These are phyloP conservation scores for Hydrolagus affinis DNA, from an alignment of 2,113 vertebrate genomes.

Conservation along the genomic window DNA sequence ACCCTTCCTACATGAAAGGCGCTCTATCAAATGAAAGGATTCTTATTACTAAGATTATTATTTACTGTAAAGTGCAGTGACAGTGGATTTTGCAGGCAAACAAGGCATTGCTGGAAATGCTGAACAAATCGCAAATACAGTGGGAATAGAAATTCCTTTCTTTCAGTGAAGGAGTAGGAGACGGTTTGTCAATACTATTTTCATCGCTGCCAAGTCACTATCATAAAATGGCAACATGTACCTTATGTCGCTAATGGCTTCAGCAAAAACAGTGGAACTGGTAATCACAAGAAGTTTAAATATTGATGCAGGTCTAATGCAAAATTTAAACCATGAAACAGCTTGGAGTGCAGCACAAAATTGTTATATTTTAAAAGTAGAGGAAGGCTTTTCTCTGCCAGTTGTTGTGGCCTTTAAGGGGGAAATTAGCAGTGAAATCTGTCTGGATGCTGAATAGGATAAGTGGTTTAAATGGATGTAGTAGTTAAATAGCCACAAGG, in stretches of 20 bases:
- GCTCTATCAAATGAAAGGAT: too few species aligned
- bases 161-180: not conserved
- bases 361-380: not conserved
- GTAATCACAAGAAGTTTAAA: not conserved
- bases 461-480: too few species aligned
- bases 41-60: too few species aligned
- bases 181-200: not conserved
- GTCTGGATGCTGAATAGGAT: too few species aligned
- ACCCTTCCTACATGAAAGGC: too few species aligned
- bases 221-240: too few species aligned
- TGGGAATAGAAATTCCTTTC: not conserved
- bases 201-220: not conserved
- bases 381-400: not conserved
- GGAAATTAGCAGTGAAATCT: too few species aligned
- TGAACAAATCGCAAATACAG: not conserved
- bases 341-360: not conserved
- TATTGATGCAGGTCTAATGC: not conserved
- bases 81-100: too few species aligned
- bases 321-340: not conserved
- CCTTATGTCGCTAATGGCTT: not conserved
- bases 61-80: too few species aligned
- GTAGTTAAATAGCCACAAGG: too few species aligned
- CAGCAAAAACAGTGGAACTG: not conserved
- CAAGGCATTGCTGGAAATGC: too few species aligned
- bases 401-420: too few species aligned